These are phyloP conservation scores for Illadopsis cleaveri DNA, from an alignment of 2,113 vertebrate genomes.

Conservation along the genomic window DNA sequence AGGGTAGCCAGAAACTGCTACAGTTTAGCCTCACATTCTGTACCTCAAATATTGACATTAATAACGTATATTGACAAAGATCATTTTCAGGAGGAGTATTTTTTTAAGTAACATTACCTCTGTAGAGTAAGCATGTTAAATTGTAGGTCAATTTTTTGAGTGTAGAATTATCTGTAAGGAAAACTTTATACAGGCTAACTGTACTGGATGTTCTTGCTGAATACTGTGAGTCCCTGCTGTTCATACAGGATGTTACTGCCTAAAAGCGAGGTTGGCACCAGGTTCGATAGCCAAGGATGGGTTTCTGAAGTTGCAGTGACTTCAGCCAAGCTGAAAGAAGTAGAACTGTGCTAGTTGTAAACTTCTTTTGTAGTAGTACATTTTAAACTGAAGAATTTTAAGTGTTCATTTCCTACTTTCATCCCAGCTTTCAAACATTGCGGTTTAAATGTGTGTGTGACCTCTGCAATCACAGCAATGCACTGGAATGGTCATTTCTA, in stretches of 20 bases:
- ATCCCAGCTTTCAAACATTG: not conserved
- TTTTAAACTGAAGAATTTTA: not conserved
- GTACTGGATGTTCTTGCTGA: not conserved
- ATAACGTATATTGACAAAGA: not conserved
- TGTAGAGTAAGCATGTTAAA: not conserved
- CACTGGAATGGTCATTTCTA: not conserved
- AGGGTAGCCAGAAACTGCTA: not conserved
- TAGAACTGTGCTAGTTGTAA: not conserved
- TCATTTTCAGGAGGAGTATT: not conserved
- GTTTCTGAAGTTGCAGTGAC: not conserved
- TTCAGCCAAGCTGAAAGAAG: not conserved
- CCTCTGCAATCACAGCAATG: not conserved
- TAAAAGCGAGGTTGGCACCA: not conserved
- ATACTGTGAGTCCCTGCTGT: not conserved
- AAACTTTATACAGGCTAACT: not conserved
- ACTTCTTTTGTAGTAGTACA: not conserved
- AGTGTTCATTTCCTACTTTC: not conserved
- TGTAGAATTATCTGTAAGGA: not conserved
- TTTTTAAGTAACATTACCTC: not conserved
- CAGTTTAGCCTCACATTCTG: accelerated
- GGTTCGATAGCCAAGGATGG: not conserved
- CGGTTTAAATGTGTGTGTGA: not conserved
- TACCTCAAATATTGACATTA: not conserved
- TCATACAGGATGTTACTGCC: not conserved
- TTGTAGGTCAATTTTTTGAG: not conserved